Evolutionary conservation across 2,113 vertebrate species (phyloP).

Genomic region (Phoenicopterus ruber): DNA sequence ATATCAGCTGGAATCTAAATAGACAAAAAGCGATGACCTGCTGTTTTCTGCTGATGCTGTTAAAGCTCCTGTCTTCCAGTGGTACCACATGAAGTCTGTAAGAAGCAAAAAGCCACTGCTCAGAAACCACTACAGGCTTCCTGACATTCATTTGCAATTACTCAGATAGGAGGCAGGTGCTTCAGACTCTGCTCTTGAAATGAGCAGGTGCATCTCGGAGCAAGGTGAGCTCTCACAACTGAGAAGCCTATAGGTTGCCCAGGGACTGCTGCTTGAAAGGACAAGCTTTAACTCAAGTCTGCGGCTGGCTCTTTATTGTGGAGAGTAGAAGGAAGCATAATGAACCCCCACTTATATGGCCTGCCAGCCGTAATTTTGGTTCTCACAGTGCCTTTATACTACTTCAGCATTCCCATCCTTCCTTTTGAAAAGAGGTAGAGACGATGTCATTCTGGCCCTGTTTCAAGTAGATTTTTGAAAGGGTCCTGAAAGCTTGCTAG

Average conservation of each 20-base stretch:
- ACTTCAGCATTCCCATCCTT: not conserved
- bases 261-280: not conserved
- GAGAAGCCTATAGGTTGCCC: not conserved
- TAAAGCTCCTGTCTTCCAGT: not conserved
- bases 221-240: not conserved
- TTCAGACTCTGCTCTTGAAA: not conserved
- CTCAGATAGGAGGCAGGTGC: not conserved
- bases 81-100: not conserved
- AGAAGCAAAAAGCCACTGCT: not conserved
- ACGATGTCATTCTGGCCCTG: not conserved
- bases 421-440: not conserved
- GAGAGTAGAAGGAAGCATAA: not conserved
- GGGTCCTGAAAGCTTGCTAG: not conserved
- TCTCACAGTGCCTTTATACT: not conserved
- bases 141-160: not conserved
- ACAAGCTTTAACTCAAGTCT: not conserved
- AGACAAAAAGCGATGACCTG: not conserved
- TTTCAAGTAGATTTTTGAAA: not conserved
- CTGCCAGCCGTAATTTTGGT: not conserved
- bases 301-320: not conserved
- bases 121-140: not conserved
- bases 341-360: not conserved
- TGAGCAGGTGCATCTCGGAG: not conserved
- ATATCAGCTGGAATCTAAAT: not conserved
- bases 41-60: not conserved